Evolutionary conservation across 37 sponge, comb jelly and placozoan genomes (phyloP), one percentile per base, ranked within the genome.

Genomic region (Chondrilla cf. caribensis): DNA sequence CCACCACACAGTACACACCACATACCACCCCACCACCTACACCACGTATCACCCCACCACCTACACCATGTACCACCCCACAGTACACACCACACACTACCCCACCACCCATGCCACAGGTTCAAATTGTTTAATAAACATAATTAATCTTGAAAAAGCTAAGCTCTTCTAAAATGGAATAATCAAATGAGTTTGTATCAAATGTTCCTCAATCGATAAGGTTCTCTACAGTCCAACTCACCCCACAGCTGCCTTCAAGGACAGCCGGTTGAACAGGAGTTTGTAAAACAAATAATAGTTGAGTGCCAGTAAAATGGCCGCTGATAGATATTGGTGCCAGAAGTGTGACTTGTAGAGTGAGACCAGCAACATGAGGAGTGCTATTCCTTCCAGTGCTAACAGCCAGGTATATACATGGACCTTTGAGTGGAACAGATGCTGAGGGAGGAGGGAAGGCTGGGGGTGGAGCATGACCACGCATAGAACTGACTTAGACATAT

Each of bases 221-320:
- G 64, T 62, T 28, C 25, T 29, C 64, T 62, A 62, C 64, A 62
- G 29, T 19, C 11, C 6, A 47, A 47, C 51, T 62, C 64, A 62
- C 29, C 64, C 64, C 25, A 28, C 29, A 21, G 44, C 43, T 31
- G 37, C 9, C 25, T 25, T 35, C 44, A 73, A 25, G 76, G 76
- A 77, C 25, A 91, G 82, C 67, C 88, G 83, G 75, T 91, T 91
- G 72, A 77, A 83, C 5, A 91, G 60, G 15, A 91, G 80, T 65
- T 68, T 84, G 65, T 88, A 87, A 71, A 91, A 42, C 38, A 91
- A 60, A 73, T 78, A 87, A 62, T 82, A 85, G 82, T 91, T 91
- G 86, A 87, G 82, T 11, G 62, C 38, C 41, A 91, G 75, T 31
- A 91, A 79, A 28, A 87, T 77, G 37, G 89, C 82, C 58, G 85